phyloP scores from a whole-genome alignment of 2,888 invertebrate genomes.

The Tolmerus cingulatus region DNA sequence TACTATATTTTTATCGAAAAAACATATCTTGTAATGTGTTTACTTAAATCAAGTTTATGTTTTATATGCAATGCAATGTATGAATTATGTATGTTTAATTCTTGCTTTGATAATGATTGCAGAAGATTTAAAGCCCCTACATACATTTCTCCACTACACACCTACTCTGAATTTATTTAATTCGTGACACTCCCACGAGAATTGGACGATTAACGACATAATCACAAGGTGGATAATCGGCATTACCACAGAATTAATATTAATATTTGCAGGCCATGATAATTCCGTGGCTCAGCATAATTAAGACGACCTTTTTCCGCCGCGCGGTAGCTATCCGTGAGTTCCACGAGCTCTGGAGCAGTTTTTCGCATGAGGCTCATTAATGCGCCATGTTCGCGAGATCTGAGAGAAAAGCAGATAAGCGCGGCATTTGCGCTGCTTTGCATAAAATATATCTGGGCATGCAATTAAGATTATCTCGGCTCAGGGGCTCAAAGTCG shows the following conservation, averaged over 20 bases:
- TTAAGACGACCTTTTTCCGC: not conserved
- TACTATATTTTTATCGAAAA: too few species aligned
- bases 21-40: too few species aligned
- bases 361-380: not conserved
- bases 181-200: not conserved
- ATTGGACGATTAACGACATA: not conserved
- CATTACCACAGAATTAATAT: not conserved
- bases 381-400: not conserved
- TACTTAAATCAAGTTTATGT: too few species aligned
- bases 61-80: too few species aligned
- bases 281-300: not conserved
- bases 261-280: not conserved
- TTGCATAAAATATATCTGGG: constrained; percentile 41
- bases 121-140: not conserved
- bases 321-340: not conserved
- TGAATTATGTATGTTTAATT: too few species aligned
- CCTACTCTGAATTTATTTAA: not conserved
- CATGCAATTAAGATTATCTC: constrained; percentile 45
- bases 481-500: not conserved
- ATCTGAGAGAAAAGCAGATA: not conserved
- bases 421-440: constrained; percentile 14
- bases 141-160: not conserved
- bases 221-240: not conserved
- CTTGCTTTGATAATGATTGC: not conserved
- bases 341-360: not conserved